A percentile compares a stretch with the other conserved stretches of the same genome.
These are phyloP conservation scores for Epicampocera succincta DNA, from an alignment of 2,888 invertebrate genomes.

Conservation along the genomic window DNA sequence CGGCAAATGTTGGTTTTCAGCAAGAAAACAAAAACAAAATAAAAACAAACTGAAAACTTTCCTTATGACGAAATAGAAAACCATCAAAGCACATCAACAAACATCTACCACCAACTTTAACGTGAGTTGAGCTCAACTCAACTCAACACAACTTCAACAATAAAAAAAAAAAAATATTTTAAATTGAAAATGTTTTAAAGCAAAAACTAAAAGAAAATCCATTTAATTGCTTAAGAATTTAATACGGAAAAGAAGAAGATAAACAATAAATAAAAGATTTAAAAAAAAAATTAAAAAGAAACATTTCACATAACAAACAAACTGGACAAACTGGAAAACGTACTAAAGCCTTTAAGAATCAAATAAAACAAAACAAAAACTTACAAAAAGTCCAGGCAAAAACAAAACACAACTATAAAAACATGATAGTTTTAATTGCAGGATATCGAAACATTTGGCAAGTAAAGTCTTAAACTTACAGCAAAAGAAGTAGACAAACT, in stretches of 20 bases:
- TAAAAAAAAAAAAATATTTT: background rate
- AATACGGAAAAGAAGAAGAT: no score
- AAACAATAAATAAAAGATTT: background rate
- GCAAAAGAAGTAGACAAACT: no score
- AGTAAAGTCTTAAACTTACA: no score
- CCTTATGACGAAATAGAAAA: conserved; percentile 46
- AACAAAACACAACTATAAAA: no score
- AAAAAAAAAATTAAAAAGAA: background rate
- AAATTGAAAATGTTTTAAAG: conserved; percentile 20
- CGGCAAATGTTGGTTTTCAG: conserved; percentile 23
- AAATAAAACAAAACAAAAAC: no score
- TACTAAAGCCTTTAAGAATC: no score
- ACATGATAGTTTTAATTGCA: no score
- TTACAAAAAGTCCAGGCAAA: no score
- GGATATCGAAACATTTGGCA: no score
- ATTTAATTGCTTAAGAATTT: background rate
- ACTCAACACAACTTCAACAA: background rate
- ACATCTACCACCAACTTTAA: conserved; percentile 52
- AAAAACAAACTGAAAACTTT: conserved; percentile 37
- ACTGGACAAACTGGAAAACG: no score
- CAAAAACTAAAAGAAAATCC: conserved; percentile 9
- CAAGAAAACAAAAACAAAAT: conserved; percentile 4
- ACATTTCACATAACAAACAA: no score
- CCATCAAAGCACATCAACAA: conserved; percentile 50
- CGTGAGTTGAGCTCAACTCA: conserved; percentile 15